Evolutionary conservation across 2,888 invertebrate genomes (phyloP).

Genomic region (Leptinotarsa juncta): DNA sequence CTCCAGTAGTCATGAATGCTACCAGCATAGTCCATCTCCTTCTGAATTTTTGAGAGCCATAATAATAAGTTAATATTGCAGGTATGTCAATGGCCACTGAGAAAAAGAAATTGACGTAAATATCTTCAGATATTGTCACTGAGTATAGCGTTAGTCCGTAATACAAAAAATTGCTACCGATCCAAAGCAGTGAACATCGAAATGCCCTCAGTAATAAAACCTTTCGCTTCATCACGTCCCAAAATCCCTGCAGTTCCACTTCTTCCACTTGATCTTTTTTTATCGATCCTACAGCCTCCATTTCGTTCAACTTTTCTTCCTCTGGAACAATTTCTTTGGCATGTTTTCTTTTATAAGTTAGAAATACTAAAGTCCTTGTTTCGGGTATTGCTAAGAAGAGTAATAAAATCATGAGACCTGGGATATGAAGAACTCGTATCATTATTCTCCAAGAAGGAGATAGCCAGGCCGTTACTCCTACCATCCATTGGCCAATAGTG

Average conservation of each 20-base stretch:
- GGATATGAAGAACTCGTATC: conserved; percentile 73
- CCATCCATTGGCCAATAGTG: conserved; percentile 73
- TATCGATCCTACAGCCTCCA: no score
- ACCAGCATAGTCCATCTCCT: conserved; percentile 73
- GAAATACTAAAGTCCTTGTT: conserved; percentile 61
- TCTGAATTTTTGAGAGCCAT: conserved; percentile 74
- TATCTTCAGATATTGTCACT: conserved; percentile 78
- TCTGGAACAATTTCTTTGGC: no score
- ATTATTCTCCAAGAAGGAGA: conserved; percentile 74
- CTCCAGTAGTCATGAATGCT: conserved; percentile 72
- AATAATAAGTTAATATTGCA: conserved; percentile 73
- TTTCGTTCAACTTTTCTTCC: no score
- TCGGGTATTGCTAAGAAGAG: conserved; percentile 77
- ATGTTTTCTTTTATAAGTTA: no score
- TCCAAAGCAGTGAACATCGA: conserved; percentile 80
- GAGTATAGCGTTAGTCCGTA: conserved; percentile 83
- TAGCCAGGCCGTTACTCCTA: conserved; percentile 75
- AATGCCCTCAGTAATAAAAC: conserved; percentile 68
- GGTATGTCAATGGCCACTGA: conserved; percentile 77
- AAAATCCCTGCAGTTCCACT: conserved; percentile 46
- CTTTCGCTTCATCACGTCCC: conserved; percentile 68
- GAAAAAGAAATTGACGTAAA: conserved; percentile 79
- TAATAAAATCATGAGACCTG: conserved; percentile 74
- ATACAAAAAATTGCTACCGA: conserved; percentile 80
- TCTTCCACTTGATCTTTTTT: not conserved